Percentiles rank a stretch among this genome's conserved stretches.
Conservation (phyloP, 2,113 vertebrate species). For the Gallinago jamesoni region DNA sequence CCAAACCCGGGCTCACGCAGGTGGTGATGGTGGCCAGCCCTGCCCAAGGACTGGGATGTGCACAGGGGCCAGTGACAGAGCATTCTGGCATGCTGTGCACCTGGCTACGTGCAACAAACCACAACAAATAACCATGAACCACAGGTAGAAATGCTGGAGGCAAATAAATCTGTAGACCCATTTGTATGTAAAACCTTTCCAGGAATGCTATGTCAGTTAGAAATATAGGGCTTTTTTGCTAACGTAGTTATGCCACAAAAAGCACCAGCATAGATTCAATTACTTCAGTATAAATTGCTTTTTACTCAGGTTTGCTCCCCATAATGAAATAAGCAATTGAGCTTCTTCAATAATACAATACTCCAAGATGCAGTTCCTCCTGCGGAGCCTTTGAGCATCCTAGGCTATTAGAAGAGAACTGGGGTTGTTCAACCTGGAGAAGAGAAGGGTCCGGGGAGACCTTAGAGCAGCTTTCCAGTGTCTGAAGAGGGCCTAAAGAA, state of each 20-base stretch:
- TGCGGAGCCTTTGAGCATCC: background rate
- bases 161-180: background rate
- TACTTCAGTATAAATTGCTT: background rate
- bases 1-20: background rate
- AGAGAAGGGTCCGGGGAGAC: no score
- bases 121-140: background rate
- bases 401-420: background rate
- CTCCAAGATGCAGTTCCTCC: background rate
- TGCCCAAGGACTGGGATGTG: background rate
- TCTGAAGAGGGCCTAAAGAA: no score
- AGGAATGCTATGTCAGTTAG: background rate
- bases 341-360: background rate
- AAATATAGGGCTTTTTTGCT: background rate
- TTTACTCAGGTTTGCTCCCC: background rate
- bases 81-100: background rate
- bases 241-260: background rate
- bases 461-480: no score
- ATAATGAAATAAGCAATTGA: background rate
- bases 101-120: background rate
- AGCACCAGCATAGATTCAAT: background rate
- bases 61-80: background rate
- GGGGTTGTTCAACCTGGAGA: no score
- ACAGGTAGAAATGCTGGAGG: background rate
- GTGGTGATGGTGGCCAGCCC: background rate
- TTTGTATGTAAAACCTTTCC: background rate